A percentile compares a stretch with the other conserved stretches of the same genome.
Evolutionary conservation across 1,140 invertebrate genomes (phyloP).

Genomic region (Drosophila novamexicana): DNA sequence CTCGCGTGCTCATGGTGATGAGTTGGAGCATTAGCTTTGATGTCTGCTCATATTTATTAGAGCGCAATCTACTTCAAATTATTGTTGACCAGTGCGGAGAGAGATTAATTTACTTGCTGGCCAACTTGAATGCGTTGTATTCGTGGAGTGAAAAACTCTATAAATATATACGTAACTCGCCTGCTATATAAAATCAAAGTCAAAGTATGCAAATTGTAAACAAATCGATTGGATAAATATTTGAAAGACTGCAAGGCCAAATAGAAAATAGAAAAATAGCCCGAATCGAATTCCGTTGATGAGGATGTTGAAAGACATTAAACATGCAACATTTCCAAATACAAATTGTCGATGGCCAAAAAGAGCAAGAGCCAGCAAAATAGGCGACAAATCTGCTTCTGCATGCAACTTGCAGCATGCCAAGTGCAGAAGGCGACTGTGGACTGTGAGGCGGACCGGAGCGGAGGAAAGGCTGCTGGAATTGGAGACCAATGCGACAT

Average conservation of each 20-base stretch:
- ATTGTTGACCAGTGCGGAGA: conserved; percentile 22
- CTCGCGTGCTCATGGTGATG: conserved; percentile 80
- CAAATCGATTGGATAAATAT: conserved; percentile 11
- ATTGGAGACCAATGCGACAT: conserved; percentile 13
- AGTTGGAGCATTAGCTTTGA: conserved; percentile 79
- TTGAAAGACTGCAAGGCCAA: conserved; percentile 33
- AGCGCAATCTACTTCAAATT: conserved; percentile 72
- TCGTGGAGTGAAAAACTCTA: background rate
- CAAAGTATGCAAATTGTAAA: conserved; percentile 19
- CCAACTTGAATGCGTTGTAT: background rate
- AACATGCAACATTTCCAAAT: conserved; percentile 71
- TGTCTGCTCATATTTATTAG: conserved; percentile 80
- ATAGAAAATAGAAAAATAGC: conserved; percentile 1
- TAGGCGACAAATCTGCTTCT: conserved; percentile 74
- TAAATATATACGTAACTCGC: background rate
- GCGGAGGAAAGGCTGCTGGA: background rate
- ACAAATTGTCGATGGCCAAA: conserved; percentile 70
- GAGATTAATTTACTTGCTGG: conserved; percentile 20
- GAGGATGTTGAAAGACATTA: conserved; percentile 52
- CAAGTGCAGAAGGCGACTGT: conserved; percentile 31
- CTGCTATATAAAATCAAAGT: background rate
- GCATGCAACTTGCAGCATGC: conserved; percentile 38
- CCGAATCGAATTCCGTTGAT: conserved; percentile 35
- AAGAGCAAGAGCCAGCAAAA: conserved; percentile 59
- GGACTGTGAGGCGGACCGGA: conserved; percentile 7